These are phyloP conservation scores for Petromus typicus DNA, from an alignment of 2,113 vertebrate species.

Conservation along the genomic window DNA sequence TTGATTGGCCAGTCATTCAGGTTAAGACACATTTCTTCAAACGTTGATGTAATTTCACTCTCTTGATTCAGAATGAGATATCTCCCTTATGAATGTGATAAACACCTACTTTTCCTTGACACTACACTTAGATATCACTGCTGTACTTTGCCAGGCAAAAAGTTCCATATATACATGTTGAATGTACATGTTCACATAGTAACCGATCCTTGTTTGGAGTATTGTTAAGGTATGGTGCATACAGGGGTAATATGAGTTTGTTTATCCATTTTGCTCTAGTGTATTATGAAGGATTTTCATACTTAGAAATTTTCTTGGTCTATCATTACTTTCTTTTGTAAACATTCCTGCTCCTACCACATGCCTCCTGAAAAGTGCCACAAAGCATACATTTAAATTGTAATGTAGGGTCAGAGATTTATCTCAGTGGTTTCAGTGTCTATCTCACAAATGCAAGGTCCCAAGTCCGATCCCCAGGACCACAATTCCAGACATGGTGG, in stretches of 20 bases:
- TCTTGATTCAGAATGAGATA: neutral
- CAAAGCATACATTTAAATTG: slow-evolving; percentile 35
- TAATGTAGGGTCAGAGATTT: too few relatives aligned
- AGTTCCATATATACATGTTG: too few relatives aligned
- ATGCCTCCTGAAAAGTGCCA: neutral
- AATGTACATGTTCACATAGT: neutral
- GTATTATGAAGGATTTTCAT: neutral
- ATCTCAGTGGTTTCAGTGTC: too few relatives aligned
- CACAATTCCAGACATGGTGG: too few relatives aligned
- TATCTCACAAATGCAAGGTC: too few relatives aligned
- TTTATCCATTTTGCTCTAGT: neutral
- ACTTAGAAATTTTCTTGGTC: neutral
- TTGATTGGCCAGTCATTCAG: neutral
- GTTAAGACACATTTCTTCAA: neutral
- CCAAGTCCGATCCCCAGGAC: too few relatives aligned
- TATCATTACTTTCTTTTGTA: slow-evolving; percentile 17
- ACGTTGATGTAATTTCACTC: neutral
- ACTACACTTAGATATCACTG: neutral
- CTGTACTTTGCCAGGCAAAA: neutral
- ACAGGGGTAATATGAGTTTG: neutral
- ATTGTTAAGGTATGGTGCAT: neutral
- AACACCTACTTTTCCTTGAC: neutral
- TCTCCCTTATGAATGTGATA: neutral
- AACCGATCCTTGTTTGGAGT: neutral
- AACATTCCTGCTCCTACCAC: neutral